These are phyloP conservation scores for Amiota minor DNA, from an alignment of 2,888 invertebrate species.

Conservation along the genomic window DNA sequence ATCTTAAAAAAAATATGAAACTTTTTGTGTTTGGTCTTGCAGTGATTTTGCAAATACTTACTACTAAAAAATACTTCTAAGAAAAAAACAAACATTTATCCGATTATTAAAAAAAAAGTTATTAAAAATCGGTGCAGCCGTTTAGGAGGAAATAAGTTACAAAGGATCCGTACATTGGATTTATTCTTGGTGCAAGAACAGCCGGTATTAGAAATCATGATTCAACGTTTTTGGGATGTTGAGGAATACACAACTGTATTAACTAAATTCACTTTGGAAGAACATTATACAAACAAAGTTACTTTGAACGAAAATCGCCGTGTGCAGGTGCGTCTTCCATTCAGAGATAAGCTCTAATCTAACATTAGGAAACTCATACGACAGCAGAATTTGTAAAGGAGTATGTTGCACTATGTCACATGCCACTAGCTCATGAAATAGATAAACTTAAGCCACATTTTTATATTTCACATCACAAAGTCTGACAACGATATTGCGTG, in stretches of 20 bases:
- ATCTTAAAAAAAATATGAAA: no score
- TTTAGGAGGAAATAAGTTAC: no score
- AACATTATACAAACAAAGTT: not conserved
- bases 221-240: slow-evolving; percentile 1
- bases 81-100: no score
- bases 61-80: no score
- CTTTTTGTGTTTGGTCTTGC: no score
- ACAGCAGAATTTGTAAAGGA: not conserved
- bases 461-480: not conserved
- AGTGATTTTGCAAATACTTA: no score
- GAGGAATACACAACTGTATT: not conserved
- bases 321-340: not conserved
- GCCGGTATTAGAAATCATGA: not conserved
- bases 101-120: no score
- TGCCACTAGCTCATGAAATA: not conserved
- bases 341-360: not conserved
- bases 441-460: not conserved
- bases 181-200: slow-evolving; percentile 1
- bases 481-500: not conserved
- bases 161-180: no score
- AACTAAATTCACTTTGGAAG: not conserved
- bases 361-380: not conserved
- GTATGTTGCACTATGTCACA: not conserved
- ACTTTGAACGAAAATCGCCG: no score
- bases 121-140: no score